Evolutionary conservation across 2,797 vertebrate species (phyloP).

Genomic region (Anguilla megastoma): DNA sequence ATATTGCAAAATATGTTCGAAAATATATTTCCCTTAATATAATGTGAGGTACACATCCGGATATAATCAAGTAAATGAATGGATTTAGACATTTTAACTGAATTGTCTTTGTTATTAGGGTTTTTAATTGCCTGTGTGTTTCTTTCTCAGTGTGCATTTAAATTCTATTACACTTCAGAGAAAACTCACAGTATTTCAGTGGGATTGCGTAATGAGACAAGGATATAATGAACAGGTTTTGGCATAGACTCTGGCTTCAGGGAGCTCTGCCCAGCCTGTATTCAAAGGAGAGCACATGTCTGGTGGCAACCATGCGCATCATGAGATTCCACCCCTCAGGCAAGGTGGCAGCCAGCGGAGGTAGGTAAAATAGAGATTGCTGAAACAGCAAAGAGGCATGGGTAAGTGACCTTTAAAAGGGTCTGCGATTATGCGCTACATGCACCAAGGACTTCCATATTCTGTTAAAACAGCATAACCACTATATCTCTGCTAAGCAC

Average conservation of each 20-base stretch:
- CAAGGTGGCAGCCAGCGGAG: not conserved
- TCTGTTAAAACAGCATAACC: too few relatives aligned
- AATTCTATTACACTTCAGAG: not conserved
- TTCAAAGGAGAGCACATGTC: not conserved
- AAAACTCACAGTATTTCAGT: not conserved
- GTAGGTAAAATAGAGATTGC: not conserved
- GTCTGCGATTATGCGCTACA: not conserved
- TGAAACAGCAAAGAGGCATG: not conserved
- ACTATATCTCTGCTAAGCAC: too few relatives aligned
- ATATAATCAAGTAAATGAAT: too few relatives aligned
- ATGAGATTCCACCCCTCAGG: constrained; percentile 1
- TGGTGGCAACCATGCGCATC: not conserved
- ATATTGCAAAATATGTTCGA: too few relatives aligned
- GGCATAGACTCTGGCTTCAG: not conserved
- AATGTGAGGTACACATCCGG: too few relatives aligned
- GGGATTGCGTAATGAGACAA: constrained; percentile 6
- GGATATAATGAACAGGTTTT: constrained; percentile 3
- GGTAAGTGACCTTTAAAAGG: not conserved
- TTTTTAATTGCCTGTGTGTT: not conserved
- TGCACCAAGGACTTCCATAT: too few relatives aligned
- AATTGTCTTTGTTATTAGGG: not conserved
- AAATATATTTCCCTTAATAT: too few relatives aligned
- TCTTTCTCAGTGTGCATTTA: not conserved
- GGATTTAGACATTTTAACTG: too few relatives aligned
- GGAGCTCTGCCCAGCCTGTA: not conserved